Base-by-base conservation (phyloP, 35 echinoderm and acorn worm genomes). In the Apostichopus japonicus region DNA sequence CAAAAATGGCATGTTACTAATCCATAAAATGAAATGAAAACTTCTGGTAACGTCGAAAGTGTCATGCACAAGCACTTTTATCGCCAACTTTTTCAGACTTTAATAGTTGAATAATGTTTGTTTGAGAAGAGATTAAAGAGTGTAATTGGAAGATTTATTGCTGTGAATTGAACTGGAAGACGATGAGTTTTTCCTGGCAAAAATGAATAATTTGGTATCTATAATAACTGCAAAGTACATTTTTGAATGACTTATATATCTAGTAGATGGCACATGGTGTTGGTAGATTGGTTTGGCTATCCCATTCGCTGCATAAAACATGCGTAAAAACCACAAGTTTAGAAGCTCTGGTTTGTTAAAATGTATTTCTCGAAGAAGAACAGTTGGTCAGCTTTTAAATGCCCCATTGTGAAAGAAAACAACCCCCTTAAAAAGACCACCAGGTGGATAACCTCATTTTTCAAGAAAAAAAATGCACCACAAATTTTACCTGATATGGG, bases 381-480 rank as follows among this genome's bases (percentile, higher is more conserved):
- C 6, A 75, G 2, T 75, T 75, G 17, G 6, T n/a, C 17, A 75
- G 71, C 71, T 55, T 17, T 8, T 57, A 57, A 84, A 84, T 84
- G 81, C 53, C 54, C 81, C 54, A n/a, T 57, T 55, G 10, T 15
- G 23, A 84, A 23, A 57, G 16, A 54, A 57, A 84, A 19, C 53
- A 57, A 6, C 24, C 81, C 81, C 81, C 81, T 54, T 84, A 13
- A 84, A 57, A 84, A 58, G 81, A 84, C 81, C 81, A 84, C 81
- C 81, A 58, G 57, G 81, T 56, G 54, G 57, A 83, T 83, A 83
- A 84, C 17, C 55, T 58, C 81, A 57, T 59, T 58, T 58, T 84
- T 57, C 54, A 55, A 83, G 63, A 44, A 44, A 13, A 84, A 84
- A 84, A 57, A 58, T 62, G 81, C 56, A 58, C 23, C 81, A 84